Conservation (phyloP, 1,140 invertebrate genomes). For the Muscidifurax raptorellus region DNA sequence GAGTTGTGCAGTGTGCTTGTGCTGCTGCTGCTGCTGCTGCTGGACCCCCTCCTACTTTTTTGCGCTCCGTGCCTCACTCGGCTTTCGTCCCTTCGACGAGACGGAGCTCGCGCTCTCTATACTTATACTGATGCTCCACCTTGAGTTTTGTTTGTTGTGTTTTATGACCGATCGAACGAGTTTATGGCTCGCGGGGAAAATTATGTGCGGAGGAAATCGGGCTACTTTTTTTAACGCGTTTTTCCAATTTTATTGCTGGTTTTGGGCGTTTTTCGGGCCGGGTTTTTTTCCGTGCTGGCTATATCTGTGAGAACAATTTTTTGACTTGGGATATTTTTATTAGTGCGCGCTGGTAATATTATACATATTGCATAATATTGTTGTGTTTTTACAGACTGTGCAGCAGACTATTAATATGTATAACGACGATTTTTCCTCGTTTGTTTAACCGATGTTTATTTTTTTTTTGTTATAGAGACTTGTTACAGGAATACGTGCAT, state of each 20-base stretch:
- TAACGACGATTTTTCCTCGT: not conserved
- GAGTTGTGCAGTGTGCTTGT: not conserved
- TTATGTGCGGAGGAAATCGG: not conserved
- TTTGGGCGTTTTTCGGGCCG: no score
- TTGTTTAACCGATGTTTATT: not conserved
- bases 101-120: not conserved
- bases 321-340: not conserved
- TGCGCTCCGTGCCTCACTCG: not conserved
- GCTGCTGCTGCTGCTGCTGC: slow-evolving; percentile 4
- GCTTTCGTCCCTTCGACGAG: not conserved
- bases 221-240: not conserved
- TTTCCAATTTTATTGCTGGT: not conserved
- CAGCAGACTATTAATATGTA: not conserved
- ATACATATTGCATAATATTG: no score
- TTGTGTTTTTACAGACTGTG: not conserved
- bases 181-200: not conserved
- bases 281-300: not conserved
- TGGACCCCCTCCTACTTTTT: not conserved
- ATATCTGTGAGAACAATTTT: not conserved
- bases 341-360: not conserved
- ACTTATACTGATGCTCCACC: no score
- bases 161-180: not conserved
- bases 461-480: not conserved
- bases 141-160: not conserved
- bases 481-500: not conserved